Conservation (phyloP, 2,888 invertebrate species). For the Smittia aterrima region DNA sequence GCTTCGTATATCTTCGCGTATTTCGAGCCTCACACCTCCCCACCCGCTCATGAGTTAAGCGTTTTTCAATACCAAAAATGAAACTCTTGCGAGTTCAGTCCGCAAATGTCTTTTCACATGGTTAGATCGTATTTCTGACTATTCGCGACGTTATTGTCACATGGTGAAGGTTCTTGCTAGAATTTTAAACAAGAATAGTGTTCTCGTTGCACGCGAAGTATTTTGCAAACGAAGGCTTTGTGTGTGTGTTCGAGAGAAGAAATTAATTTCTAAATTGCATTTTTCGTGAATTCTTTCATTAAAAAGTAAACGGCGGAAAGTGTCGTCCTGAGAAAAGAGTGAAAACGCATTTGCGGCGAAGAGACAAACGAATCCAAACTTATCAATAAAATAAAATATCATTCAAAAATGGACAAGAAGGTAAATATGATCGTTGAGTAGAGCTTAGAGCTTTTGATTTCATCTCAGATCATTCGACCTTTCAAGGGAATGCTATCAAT, state of each 20-base stretch:
- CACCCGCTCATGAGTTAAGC: neutral
- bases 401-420: conserved; percentile 19
- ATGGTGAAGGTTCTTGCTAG: neutral
- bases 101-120: neutral
- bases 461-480: neutral
- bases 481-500: neutral
- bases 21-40: neutral
- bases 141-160: neutral
- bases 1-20: neutral
- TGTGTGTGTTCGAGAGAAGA: neutral
- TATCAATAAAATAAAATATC: neutral
- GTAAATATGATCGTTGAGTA: conserved; percentile 2
- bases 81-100: neutral
- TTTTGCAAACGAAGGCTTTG: neutral
- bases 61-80: neutral
- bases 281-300: neutral
- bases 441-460: neutral
- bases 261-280: neutral
- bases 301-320: neutral
- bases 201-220: neutral
- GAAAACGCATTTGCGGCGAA: neutral
- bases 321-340: too few species aligned
- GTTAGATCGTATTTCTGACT: neutral
- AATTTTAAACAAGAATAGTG: neutral
- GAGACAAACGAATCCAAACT: neutral